Conservation (phyloP, 2,797 vertebrate species). For the Mergus octosetaceus region DNA sequence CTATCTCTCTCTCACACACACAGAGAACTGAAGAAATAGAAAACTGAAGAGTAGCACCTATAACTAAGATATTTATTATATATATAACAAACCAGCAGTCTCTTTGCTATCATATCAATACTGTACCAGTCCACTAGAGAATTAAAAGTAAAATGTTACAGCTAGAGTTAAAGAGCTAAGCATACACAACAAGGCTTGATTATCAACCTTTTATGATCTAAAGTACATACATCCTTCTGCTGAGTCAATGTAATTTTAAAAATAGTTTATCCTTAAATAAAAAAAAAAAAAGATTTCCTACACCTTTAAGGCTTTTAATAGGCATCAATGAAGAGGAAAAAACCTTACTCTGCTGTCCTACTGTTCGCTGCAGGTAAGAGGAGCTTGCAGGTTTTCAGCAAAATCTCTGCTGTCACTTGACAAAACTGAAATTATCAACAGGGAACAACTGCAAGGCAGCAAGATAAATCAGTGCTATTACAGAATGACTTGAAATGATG, state of each 20-base stretch:
- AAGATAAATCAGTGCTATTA: constrained; percentile 31
- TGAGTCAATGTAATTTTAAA: constrained; percentile 36
- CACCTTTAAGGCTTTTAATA: background rate
- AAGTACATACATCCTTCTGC: background rate
- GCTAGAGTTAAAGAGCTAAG: background rate
- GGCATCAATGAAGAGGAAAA: background rate
- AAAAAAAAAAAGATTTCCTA: background rate
- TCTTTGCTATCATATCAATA: background rate
- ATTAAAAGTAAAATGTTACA: background rate
- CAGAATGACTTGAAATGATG: constrained; percentile 14
- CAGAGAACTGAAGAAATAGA: background rate
- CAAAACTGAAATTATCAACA: constrained; percentile 41
- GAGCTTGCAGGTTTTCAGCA: constrained; percentile 22
- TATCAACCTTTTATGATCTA: background rate
- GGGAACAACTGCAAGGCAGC: background rate
- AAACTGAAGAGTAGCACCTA: background rate
- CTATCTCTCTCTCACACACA: background rate
- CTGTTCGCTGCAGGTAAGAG: background rate
- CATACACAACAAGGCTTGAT: background rate
- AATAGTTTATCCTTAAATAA: background rate
- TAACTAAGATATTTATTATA: background rate
- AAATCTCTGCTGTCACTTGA: constrained; percentile 29
- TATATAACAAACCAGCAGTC: background rate
- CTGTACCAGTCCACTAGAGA: background rate
- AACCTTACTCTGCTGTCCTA: background rate